Percentiles rank a stretch among this genome's conserved stretches.
These are phyloP conservation scores for Xyrichtys novacula DNA, from an alignment of 2,797 vertebrate species.

Conservation along the genomic window DNA sequence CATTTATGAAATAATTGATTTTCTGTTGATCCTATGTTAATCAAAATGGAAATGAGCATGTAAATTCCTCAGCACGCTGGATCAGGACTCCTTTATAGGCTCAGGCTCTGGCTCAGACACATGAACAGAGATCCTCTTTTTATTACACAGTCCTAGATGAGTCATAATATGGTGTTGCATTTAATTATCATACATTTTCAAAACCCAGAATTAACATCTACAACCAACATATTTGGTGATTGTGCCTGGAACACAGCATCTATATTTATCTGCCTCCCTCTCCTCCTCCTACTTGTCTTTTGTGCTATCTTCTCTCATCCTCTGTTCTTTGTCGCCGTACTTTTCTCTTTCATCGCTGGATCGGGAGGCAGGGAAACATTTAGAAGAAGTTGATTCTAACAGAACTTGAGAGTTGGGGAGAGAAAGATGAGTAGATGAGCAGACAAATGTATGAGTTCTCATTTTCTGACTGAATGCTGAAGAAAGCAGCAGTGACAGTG, in stretches of 20 bases:
- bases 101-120: conserved; percentile 43
- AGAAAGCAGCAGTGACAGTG: conserved; percentile 70
- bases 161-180: conserved; percentile 66
- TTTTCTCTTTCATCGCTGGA: conserved; percentile 25
- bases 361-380: conserved; percentile 39
- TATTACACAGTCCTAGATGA: conserved; percentile 48
- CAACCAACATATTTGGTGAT: conserved; percentile 64
- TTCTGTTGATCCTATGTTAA: conserved; percentile 75
- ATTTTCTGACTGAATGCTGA: conserved; percentile 70
- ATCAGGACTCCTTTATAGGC: conserved; percentile 65
- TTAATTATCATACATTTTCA: conserved; percentile 71
- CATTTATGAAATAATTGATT: conserved; percentile 78
- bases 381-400: conserved; percentile 38
- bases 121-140: conserved; percentile 14
- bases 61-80: conserved; percentile 68
- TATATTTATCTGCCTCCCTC: conserved; percentile 63
- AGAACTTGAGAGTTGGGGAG: conserved; percentile 31
- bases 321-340: conserved; percentile 32
- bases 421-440: conserved; percentile 52
- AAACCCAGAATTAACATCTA: conserved; percentile 62
- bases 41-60: conserved; percentile 83
- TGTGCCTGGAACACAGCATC: conserved; percentile 55
- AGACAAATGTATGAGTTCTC: conserved; percentile 60
- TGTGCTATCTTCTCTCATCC: conserved; percentile 44
- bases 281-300: conserved; percentile 61